Percentiles rank a stretch among this genome's conserved stretches.
Conservation (phyloP, 2,888 invertebrate species). For the Trissolcus brochymenae region DNA sequence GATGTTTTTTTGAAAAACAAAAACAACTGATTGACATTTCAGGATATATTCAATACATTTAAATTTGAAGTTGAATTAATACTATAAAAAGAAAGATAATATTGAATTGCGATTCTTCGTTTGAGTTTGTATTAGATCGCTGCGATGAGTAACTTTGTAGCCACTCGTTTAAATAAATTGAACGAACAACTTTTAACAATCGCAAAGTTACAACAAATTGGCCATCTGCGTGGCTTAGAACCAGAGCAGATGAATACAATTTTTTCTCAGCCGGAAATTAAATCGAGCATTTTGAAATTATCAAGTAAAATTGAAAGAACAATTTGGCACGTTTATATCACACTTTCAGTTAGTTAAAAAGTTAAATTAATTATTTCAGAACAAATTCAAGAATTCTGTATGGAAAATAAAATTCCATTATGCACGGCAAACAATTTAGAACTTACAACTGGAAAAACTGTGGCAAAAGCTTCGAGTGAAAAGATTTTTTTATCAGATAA, state of each 20-base stretch:
- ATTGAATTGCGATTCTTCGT: neutral
- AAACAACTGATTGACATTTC: conserved; percentile 22
- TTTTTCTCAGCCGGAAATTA: conserved; percentile 4
- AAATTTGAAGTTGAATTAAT: conserved; percentile 2
- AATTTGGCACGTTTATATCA: too few species aligned
- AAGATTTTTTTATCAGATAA: neutral
- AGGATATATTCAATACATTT: conserved; percentile 3
- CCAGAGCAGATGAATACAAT: conserved; percentile 10
- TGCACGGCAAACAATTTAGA: neutral
- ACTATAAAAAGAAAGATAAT: neutral
- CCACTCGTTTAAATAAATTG: conserved; percentile 32
- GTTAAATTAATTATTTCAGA: neutral
- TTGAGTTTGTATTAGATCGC: neutral
- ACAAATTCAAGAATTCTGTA: neutral
- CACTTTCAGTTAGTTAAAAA: neutral
- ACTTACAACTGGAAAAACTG: neutral
- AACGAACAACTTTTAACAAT: conserved; percentile 32
- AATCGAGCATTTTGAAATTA: neutral
- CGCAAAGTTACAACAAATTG: conserved; percentile 19
- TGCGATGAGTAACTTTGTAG: conserved; percentile 31
- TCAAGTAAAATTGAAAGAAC: too few species aligned
- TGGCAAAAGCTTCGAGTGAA: neutral
- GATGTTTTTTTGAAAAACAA: neutral
- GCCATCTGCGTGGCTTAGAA: neutral
- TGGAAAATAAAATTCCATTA: neutral